These are phyloP conservation scores for Lineus longissimus DNA, from an alignment of 1,140 invertebrate genomes.

Conservation along the genomic window DNA sequence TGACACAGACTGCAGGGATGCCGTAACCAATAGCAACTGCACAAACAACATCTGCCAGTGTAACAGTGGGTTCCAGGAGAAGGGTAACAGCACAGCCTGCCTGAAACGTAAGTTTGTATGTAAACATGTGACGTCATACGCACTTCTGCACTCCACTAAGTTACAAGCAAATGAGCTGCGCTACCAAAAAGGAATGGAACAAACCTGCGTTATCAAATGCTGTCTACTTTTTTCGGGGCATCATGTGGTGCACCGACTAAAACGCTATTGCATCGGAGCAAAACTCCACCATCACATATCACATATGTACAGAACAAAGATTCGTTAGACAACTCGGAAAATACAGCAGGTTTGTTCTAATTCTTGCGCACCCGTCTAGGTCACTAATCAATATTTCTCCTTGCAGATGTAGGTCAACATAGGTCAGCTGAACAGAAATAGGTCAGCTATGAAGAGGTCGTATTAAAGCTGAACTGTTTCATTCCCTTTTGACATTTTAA, in stretches of 20 bases:
- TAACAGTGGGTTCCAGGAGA: conserved; percentile 9
- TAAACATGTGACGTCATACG: conserved; percentile 7
- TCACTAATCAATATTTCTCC: conserved; percentile 14
- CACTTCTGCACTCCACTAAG: conserved; percentile 16
- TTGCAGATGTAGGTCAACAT: too few relatives aligned
- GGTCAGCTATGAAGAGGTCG: too few relatives aligned
- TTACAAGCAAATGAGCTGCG: conserved; percentile 20
- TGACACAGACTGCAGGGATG: conserved; percentile 15
- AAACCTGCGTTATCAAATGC: too few relatives aligned
- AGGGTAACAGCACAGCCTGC: conserved; percentile 10
- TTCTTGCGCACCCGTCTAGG: background rate
- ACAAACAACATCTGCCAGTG: conserved; percentile 12
- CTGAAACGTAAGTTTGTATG: conserved; percentile 12
- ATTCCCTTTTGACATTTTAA: conserved; percentile 13
- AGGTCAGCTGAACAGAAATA: too few relatives aligned
- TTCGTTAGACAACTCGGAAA: too few relatives aligned
- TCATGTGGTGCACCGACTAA: too few relatives aligned
- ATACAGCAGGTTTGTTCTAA: too few relatives aligned
- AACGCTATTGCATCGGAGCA: too few relatives aligned
- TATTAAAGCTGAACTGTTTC: conserved; percentile 16
- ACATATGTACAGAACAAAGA: too few relatives aligned
- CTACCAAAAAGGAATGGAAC: too few relatives aligned
- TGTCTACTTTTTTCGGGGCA: too few relatives aligned
- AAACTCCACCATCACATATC: too few relatives aligned
- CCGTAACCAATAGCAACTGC: conserved; percentile 16